Evolutionary conservation across 2,113 vertebrate genomes (phyloP).

Genomic region (Cynoglossus semilaevis): DNA sequence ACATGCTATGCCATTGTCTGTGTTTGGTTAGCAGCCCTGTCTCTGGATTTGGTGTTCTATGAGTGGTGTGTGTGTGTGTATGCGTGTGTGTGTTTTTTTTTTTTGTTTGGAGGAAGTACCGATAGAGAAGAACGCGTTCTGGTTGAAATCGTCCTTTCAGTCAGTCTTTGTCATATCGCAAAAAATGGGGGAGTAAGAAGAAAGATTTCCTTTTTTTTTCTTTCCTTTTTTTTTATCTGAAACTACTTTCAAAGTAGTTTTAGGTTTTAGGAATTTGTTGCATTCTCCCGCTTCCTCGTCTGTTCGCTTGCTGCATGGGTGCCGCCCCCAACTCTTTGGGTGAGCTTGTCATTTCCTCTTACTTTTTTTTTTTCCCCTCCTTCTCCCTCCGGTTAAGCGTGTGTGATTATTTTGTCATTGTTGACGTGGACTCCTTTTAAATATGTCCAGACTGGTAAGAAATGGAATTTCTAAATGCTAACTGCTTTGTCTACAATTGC

Average conservation of each 20-base stretch:
- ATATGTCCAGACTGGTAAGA: constrained; percentile 53
- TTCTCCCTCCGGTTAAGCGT: neutral
- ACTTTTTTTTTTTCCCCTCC: neutral
- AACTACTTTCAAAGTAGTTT: constrained; percentile 2
- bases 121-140: constrained; percentile 24
- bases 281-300: constrained; percentile 30
- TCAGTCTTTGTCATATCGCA: neutral
- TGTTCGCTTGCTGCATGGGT: constrained; percentile 1
- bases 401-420: constrained; percentile 20
- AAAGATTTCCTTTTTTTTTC: neutral
- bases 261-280: constrained; percentile 2
- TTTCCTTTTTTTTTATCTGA: constrained; percentile 1
- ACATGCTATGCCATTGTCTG: no score
- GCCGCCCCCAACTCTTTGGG: constrained; percentile 40
- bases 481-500: constrained; percentile 1
- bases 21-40: no score
- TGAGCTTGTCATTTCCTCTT: constrained; percentile 48
- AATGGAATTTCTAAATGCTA: neutral
- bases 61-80: neutral
- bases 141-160: constrained; percentile 4
- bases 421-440: constrained; percentile 36
- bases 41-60: no score
- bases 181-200: constrained; percentile 4
- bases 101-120: constrained; percentile 42
- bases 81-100: neutral